These are phyloP conservation scores for Spilarctia lutea DNA, from an alignment of 2,888 invertebrate species.

Conservation along the genomic window DNA sequence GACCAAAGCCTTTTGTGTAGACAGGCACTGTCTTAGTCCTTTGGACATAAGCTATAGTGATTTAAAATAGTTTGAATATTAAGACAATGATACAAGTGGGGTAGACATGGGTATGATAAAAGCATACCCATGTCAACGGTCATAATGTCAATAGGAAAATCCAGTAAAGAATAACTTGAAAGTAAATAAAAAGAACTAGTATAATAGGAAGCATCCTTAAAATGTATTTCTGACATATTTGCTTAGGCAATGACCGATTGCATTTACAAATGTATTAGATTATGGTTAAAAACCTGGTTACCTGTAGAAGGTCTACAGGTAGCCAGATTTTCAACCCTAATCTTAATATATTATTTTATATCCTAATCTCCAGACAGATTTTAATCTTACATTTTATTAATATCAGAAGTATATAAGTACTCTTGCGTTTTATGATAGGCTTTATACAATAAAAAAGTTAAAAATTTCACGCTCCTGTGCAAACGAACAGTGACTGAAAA, in stretches of 20 bases:
- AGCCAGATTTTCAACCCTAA: neutral
- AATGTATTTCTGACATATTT: neutral
- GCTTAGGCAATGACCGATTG: neutral
- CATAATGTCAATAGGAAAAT: neutral
- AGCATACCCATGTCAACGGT: neutral
- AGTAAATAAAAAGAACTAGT: neutral
- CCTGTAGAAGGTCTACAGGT: too few species aligned
- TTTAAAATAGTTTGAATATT: slow-evolving; percentile 35
- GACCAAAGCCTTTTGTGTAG: slow-evolving; percentile 47
- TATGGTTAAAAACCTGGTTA: too few species aligned
- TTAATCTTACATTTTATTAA: slow-evolving; percentile 34
- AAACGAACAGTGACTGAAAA: slow-evolving; percentile 78
- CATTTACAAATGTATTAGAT: neutral
- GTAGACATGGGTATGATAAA: neutral
- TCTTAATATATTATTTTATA: neutral
- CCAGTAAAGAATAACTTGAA: neutral
- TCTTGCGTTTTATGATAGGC: slow-evolving; percentile 34
- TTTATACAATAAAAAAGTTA: slow-evolving; percentile 40
- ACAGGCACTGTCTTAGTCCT: slow-evolving; percentile 39
- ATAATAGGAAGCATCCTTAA: neutral
- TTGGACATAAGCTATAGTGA: slow-evolving; percentile 42
- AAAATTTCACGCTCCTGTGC: slow-evolving; percentile 72
- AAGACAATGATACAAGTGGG: slow-evolving; percentile 11
- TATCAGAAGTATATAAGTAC: slow-evolving; percentile 38
- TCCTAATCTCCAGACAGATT: slow-evolving; percentile 22